Percentiles rank a stretch among this genome's conserved stretches.
Conservation (phyloP, 2,888 invertebrate genomes). For the Beris morrisii region DNA sequence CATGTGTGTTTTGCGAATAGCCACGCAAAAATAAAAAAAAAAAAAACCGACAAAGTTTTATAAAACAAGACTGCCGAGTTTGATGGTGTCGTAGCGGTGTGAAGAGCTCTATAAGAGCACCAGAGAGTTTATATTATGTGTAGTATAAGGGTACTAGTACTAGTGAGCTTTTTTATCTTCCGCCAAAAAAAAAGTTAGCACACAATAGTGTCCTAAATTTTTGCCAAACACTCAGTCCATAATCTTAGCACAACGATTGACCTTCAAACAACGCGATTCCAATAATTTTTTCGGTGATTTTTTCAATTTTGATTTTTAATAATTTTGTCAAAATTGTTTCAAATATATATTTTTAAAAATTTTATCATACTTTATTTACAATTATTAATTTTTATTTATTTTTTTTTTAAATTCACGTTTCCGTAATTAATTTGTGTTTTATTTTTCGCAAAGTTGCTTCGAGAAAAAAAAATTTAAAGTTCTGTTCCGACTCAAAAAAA, state of each 20-base stretch:
- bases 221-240: constrained; percentile 34
- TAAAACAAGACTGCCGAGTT: constrained; percentile 17
- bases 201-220: constrained; percentile 39
- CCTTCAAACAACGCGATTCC: constrained; percentile 36
- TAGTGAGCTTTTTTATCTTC: constrained; percentile 37
- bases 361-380: no score
- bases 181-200: constrained; percentile 35
- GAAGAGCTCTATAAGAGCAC: constrained; percentile 20
- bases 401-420: no score
- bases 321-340: not conserved
- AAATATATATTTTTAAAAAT: no score
- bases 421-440: no score
- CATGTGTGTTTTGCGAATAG: constrained; percentile 29
- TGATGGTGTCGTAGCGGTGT: not conserved
- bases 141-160: constrained; percentile 31
- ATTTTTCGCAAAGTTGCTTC: no score
- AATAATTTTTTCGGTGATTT: constrained; percentile 19
- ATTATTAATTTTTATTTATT: no score
- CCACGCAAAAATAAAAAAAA: constrained; percentile 19
- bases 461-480: not conserved
- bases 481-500: not conserved
- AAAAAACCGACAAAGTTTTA: constrained; percentile 12
- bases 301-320: no score
- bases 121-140: constrained; percentile 23
- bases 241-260: constrained; percentile 34